Base-by-base conservation (phyloP, 2,888 invertebrate species). In the Mantis religiosa region DNA sequence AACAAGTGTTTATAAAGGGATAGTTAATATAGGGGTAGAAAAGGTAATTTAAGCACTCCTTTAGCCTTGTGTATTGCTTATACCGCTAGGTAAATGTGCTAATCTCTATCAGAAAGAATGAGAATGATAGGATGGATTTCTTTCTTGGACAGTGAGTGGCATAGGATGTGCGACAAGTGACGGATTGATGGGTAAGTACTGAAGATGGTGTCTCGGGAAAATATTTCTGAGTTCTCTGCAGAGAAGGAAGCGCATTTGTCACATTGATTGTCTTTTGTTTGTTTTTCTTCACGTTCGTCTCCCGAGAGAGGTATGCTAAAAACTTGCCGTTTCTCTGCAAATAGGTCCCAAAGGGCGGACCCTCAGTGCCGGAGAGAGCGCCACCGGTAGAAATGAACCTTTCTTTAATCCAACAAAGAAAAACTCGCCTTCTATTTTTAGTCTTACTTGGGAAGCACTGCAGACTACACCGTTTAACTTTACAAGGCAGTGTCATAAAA, bases 241-340 rank as follows among this genome's bases (percentile, higher is more conserved):
- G 54, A 20, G 81, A 30, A 82, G 87, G 82, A 82, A 87, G n/a
- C 34, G 82, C 82, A 87, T 87, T 87, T 87, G 87, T 87, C 87
- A 87, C 87, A 87, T 87, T 87, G 87, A 87, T 87, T 87, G 87
- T 82, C 34, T 87, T 87, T 82, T 87, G 87, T 87, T 87, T 87
- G 82, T 87, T 87, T 87, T 87, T 87, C 87, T 34, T 82, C 82
- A 81, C n/a, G 34, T 34, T 87, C n/a, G 82, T 82, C 82, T 82
- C 54, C 54, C 54, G 20, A n/a, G 87, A 82, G 87, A 87, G 28
- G 34, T 87, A 87, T 87, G 87, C 87, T 87, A 87, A 87, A 82
- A 87, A 87, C 82, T 87, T 82, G n/a, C 15, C 27, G 54, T 71
- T 71, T 87, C 82, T 82, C 87, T 82, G 87, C 87, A 87, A 87